phyloP scores from a whole-genome alignment of 2,888 invertebrate genomes.

The Lapara coniferarum region DNA sequence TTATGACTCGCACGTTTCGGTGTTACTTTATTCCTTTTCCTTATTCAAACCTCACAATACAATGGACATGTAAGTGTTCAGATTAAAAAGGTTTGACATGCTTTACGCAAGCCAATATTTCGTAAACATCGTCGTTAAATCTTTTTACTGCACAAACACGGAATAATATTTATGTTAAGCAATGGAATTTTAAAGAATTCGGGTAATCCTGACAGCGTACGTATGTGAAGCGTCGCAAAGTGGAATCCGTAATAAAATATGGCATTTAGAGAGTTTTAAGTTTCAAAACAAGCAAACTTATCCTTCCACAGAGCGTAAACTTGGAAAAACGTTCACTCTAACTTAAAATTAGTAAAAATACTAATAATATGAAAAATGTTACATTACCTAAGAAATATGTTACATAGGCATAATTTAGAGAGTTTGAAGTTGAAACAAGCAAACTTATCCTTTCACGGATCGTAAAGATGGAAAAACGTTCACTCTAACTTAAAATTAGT shows the following conservation, averaged over 20 bases:
- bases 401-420: background rate
- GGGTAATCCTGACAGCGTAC: background rate
- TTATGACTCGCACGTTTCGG: background rate
- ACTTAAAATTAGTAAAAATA: background rate
- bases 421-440: slow-evolving; percentile 9
- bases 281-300: slow-evolving; percentile 10
- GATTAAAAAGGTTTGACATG: too few relatives aligned
- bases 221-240: background rate
- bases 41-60: background rate
- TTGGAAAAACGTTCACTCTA: background rate
- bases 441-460: background rate
- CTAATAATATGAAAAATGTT: background rate
- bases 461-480: background rate
- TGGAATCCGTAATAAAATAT: background rate
- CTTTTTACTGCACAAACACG: background rate
- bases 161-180: background rate
- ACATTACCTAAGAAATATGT: too few relatives aligned
- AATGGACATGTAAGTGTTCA: too few relatives aligned
- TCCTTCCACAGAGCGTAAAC: background rate
- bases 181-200: slow-evolving; percentile 1
- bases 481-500: background rate
- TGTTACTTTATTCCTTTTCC: background rate
- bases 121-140: background rate
- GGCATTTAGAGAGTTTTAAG: slow-evolving; percentile 4
- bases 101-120: too few relatives aligned